These are phyloP conservation scores for Chunga burmeisteri DNA, from an alignment of 2,113 vertebrate species.

Conservation along the genomic window DNA sequence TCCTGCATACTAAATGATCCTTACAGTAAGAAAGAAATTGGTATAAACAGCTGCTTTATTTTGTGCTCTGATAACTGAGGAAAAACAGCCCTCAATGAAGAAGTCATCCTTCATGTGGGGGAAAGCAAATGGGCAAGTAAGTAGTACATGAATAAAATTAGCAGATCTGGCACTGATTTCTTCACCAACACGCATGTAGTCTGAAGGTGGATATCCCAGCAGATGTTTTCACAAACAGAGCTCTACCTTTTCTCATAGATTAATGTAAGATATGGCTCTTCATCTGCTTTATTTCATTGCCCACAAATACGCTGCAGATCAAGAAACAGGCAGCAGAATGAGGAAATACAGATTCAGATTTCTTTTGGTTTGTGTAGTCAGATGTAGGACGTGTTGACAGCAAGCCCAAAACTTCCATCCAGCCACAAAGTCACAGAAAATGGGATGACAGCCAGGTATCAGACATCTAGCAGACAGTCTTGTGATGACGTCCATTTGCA, in stretches of 20 bases:
- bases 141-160: not conserved
- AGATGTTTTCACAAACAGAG: not conserved
- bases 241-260: not conserved
- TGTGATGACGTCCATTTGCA: not conserved
- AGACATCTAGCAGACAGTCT: not conserved
- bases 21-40: not conserved
- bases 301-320: not conserved
- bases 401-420: not conserved
- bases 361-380: not conserved
- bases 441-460: not conserved
- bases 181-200: not conserved
- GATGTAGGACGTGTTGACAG: not conserved
- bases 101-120: not conserved
- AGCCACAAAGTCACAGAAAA: not conserved
- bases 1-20: constrained; percentile 54
- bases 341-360: not conserved
- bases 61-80: constrained; percentile 43
- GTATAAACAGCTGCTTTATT: constrained; percentile 57
- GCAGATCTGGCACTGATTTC: not conserved
- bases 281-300: not conserved
- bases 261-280: not conserved
- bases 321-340: not conserved
- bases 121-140: constrained; percentile 5
- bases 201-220: not conserved
- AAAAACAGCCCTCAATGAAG: constrained; percentile 8